phyloP scores from a whole-genome alignment of 2,888 invertebrate species.

The Gasteruption jaculator region DNA sequence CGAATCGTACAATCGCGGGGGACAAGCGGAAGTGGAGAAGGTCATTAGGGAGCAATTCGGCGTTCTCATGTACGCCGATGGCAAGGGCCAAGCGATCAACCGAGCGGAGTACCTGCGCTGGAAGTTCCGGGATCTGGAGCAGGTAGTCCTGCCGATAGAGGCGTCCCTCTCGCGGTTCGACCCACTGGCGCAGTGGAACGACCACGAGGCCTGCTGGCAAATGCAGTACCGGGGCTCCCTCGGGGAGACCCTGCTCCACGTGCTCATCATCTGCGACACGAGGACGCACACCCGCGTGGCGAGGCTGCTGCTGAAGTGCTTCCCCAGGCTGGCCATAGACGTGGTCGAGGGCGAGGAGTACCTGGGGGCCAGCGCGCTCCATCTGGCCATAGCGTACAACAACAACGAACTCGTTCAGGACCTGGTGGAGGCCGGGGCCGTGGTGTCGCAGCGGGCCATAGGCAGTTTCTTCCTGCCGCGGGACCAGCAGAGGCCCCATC shows the following conservation, averaged over 20 bases:
- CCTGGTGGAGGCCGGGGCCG: slow-evolving; percentile 86
- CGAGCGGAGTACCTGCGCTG: slow-evolving; percentile 83
- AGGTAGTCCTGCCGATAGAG: slow-evolving; percentile 81
- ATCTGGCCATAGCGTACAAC: slow-evolving; percentile 93
- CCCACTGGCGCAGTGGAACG: slow-evolving; percentile 81
- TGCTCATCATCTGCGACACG: slow-evolving; percentile 92
- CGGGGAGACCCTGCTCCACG: slow-evolving; percentile 91
- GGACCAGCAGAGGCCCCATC: slow-evolving; percentile 81
- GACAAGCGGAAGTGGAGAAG: slow-evolving; percentile 78
- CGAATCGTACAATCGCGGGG: slow-evolving; percentile 81
- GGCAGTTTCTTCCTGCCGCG: slow-evolving; percentile 95
- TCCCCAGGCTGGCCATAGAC: slow-evolving; percentile 80
- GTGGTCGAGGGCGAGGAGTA: slow-evolving; percentile 98
- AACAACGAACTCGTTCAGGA: slow-evolving; percentile 94
- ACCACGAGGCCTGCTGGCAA: slow-evolving; percentile 96
- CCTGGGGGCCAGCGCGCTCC: slow-evolving; percentile 89
- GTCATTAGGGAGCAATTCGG: slow-evolving; percentile 82
- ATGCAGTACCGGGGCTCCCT: slow-evolving; percentile 93
- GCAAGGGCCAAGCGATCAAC: slow-evolving; percentile 80
- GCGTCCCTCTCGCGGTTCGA: slow-evolving; percentile 81
- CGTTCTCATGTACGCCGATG: slow-evolving; percentile 82
- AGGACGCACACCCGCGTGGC: slow-evolving; percentile 81
- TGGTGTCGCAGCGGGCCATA: slow-evolving; percentile 87
- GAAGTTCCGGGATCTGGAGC: slow-evolving; percentile 81
- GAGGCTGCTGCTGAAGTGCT: slow-evolving; percentile 83